Percentiles rank a stretch among this genome's conserved stretches.
Evolutionary conservation across 2,113 vertebrate species (phyloP).

Genomic region (Crocuta crocuta): DNA sequence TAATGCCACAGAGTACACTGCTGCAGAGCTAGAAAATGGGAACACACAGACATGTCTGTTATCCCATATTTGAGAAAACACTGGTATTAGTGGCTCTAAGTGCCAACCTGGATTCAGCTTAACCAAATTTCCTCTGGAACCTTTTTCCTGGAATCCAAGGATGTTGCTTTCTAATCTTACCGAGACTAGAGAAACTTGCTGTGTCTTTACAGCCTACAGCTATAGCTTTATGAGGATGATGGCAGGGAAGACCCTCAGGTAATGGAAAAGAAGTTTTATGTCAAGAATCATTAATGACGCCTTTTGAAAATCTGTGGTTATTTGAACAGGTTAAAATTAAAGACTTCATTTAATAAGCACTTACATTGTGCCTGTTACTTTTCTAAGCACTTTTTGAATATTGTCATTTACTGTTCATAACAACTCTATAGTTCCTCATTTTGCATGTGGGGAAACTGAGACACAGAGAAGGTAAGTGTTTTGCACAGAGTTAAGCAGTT

Average conservation of each 20-base stretch:
- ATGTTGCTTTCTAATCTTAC: background rate
- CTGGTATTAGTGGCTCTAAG: background rate
- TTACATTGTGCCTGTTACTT: background rate
- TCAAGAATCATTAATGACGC: background rate
- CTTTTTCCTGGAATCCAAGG: background rate
- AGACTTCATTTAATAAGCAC: background rate
- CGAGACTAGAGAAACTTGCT: background rate
- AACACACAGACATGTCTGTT: background rate
- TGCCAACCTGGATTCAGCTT: background rate
- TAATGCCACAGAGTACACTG: background rate
- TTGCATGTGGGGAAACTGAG: background rate
- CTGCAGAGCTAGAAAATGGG: background rate
- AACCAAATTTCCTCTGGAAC: background rate
- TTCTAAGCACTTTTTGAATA: constrained; percentile 22
- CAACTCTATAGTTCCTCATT: background rate
- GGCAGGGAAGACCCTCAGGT: background rate
- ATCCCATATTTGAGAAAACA: background rate
- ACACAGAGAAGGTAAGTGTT: background rate
- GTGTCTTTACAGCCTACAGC: background rate
- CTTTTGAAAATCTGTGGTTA: constrained; percentile 45
- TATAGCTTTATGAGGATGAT: background rate
- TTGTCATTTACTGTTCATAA: background rate
- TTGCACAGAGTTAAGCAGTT: background rate
- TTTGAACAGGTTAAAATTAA: constrained; percentile 24
- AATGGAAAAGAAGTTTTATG: background rate